Percentiles rank a stretch among this genome's conserved stretches.
These are phyloP conservation scores for Panzeria rudis DNA, from an alignment of 2,888 invertebrate genomes.

Conservation along the genomic window DNA sequence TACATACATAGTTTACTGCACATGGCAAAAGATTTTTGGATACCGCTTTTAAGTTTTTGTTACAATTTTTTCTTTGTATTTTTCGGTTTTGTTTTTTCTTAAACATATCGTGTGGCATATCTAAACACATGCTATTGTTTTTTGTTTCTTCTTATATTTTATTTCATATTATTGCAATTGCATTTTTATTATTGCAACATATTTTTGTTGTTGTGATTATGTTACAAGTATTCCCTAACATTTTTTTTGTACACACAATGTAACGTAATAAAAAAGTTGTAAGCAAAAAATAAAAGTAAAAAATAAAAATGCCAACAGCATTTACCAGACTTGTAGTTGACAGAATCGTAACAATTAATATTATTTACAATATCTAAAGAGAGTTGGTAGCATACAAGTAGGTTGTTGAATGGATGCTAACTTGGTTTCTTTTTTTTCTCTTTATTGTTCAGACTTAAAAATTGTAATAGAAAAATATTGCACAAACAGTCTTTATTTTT, in stretches of 20 bases:
- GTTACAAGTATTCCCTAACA: constrained; percentile 60
- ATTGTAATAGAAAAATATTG: constrained; percentile 24
- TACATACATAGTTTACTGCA: background rate
- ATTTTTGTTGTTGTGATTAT: constrained; percentile 15
- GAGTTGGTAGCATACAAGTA: constrained; percentile 34
- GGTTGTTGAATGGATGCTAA: constrained; percentile 13
- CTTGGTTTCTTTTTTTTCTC: background rate
- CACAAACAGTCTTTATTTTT: constrained; percentile 26
- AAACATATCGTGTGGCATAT: constrained; percentile 66
- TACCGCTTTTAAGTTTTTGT: constrained; percentile 44
- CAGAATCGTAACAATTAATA: constrained; percentile 73
- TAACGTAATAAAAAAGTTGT: constrained; percentile 11
- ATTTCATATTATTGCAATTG: constrained; percentile 64
- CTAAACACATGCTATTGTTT: constrained; percentile 69
- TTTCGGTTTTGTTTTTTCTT: constrained; percentile 12
- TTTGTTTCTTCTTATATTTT: constrained; percentile 35
- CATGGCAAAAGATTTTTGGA: constrained; percentile 14
- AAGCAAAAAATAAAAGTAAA: background rate
- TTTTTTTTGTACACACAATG: background rate
- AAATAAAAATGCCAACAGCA: constrained; percentile 51
- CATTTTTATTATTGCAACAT: constrained; percentile 68
- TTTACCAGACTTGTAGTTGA: constrained; percentile 63
- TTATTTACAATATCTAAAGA: constrained; percentile 68
- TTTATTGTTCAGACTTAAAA: constrained; percentile 8
- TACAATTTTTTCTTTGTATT: background rate